A percentile compares a stretch with the other conserved stretches of the same genome.
phyloP scores from a whole-genome alignment of 2,888 invertebrate species.

The Campaea margaritaria region DNA sequence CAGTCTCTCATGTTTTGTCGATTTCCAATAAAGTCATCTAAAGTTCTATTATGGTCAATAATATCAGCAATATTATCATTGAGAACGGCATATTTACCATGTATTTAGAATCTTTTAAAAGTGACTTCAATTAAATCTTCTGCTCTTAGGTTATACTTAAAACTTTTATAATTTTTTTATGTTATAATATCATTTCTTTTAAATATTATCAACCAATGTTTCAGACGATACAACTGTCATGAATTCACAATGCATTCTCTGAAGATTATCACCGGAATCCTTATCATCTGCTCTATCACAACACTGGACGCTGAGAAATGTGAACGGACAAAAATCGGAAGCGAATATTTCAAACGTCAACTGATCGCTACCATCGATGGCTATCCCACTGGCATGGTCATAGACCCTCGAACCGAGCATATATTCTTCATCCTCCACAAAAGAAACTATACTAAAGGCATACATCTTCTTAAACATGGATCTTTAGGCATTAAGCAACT shows the following conservation, averaged over 20 bases:
- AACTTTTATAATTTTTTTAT: no score
- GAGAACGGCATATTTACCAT: no score
- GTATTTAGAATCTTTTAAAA: no score
- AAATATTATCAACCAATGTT: no score
- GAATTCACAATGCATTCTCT: slow-evolving; percentile 53
- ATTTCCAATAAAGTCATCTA: no score
- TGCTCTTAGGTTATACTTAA: no score
- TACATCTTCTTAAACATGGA: slow-evolving; percentile 71
- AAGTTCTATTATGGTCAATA: no score
- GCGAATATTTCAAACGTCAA: slow-evolving; percentile 71
- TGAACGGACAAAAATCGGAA: slow-evolving; percentile 72
- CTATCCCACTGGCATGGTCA: slow-evolving; percentile 71
- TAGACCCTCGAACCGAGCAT: slow-evolving; percentile 72
- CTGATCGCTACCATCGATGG: slow-evolving; percentile 76
- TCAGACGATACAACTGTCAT: slow-evolving; percentile 49
- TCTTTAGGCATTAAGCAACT: slow-evolving; percentile 73
- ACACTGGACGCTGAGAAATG: slow-evolving; percentile 63
- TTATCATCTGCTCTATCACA: slow-evolving; percentile 45
- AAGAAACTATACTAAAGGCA: slow-evolving; percentile 76
- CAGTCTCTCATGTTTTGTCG: no score
- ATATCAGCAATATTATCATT: no score
- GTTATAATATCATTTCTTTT: no score
- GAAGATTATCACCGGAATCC: slow-evolving; percentile 40
- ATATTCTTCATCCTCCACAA: slow-evolving; percentile 78
- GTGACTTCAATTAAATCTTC: no score